Evolutionary conservation across 2,113 vertebrate genomes (phyloP).

Genomic region (Patagioenas fasciata): DNA sequence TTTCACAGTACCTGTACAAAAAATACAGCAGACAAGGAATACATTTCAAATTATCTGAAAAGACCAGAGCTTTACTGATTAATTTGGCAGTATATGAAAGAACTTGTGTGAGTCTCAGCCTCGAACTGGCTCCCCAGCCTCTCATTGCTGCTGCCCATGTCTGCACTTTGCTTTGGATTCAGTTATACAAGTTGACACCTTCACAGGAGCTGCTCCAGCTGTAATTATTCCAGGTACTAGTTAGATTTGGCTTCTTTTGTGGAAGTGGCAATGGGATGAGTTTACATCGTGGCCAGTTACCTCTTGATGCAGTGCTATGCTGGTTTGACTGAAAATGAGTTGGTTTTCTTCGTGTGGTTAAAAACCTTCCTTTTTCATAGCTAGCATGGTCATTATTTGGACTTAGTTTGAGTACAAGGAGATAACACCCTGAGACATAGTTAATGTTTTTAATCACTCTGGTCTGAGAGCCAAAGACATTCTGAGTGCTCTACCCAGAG

Average conservation of each 20-base stretch:
- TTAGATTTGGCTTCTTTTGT: background rate
- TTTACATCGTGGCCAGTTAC: background rate
- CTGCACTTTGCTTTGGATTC: background rate
- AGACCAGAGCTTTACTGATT: background rate
- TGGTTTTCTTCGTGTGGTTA: too few species aligned
- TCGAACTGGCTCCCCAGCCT: background rate
- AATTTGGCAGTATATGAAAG: background rate
- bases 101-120: background rate
- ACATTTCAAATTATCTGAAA: conserved; percentile 23
- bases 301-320: background rate
- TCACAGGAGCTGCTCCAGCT: background rate
- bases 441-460: too few species aligned
- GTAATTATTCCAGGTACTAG: background rate
- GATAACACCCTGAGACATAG: too few species aligned
- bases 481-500: too few species aligned
- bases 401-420: too few species aligned
- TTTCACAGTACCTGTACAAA: background rate
- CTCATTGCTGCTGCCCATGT: background rate
- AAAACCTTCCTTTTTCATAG: too few species aligned
- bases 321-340: too few species aligned
- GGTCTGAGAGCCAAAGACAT: too few species aligned
- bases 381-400: too few species aligned
- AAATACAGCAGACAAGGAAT: background rate
- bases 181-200: background rate
- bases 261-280: background rate